phyloP scores from a whole-genome alignment of 2,113 vertebrate genomes.

The Epinephelus lanceolatus region DNA sequence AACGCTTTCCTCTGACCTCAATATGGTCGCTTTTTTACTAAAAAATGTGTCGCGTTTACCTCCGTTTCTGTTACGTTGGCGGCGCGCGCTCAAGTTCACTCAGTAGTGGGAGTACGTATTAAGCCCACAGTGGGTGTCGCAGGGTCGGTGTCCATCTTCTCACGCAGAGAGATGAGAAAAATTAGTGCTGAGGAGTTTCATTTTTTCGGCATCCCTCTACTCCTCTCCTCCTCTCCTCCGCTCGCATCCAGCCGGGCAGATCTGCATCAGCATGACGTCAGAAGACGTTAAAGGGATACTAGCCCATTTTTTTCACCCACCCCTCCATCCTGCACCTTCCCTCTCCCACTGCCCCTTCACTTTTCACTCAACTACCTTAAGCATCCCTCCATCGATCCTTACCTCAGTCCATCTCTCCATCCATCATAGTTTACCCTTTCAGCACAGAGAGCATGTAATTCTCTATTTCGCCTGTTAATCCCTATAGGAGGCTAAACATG shows the following conservation, averaged over 20 bases:
- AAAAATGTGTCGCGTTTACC: conserved; percentile 19
- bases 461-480: conserved; percentile 29
- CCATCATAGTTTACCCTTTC: conserved; percentile 21
- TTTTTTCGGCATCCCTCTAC: conserved; percentile 56
- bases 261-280: conserved; percentile 87
- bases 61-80: not conserved
- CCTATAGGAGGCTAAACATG: conserved; percentile 27
- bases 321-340: conserved; percentile 1
- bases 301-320: conserved; percentile 27
- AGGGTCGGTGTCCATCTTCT: conserved; percentile 4
- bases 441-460: conserved; percentile 1
- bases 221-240: conserved; percentile 18
- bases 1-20: conserved; percentile 82
- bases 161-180: conserved; percentile 19
- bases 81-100: not conserved
- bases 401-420: conserved; percentile 11
- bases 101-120: not conserved
- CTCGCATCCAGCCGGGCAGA: conserved; percentile 72
- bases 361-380: not conserved
- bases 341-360: not conserved
- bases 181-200: conserved; percentile 56
- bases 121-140: not conserved
- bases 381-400: conserved; percentile 1
- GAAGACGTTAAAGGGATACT: conserved; percentile 81
- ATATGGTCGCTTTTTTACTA: conserved; percentile 61